phyloP scores from a whole-genome alignment of 2,113 vertebrate species.

The Sula dactylatra region DNA sequence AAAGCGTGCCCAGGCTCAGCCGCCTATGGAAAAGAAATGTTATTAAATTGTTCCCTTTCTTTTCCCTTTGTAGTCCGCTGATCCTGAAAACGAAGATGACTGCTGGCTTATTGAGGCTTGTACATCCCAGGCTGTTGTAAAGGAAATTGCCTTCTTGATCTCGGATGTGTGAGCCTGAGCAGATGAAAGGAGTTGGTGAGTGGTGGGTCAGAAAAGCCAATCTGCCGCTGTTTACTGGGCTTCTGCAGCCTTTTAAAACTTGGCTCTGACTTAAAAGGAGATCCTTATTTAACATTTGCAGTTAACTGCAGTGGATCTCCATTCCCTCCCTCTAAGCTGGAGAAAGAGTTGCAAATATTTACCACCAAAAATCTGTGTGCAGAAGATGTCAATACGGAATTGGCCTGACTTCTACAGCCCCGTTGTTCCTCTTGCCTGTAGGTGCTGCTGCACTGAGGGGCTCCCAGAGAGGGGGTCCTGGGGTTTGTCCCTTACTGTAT shows the following conservation, averaged over 20 bases:
- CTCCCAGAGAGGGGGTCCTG: neutral
- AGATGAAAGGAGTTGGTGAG: neutral
- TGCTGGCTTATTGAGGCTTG: neutral
- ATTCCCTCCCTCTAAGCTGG: neutral
- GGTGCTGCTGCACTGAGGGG: neutral
- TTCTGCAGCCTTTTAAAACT: neutral
- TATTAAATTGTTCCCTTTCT: neutral
- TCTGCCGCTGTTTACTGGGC: neutral
- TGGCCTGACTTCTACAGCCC: neutral
- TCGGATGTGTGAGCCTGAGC: neutral
- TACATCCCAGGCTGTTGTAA: neutral
- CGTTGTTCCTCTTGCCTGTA: neutral
- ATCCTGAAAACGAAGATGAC: neutral
- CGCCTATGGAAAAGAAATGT: rapidly evolving
- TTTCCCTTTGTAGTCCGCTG: neutral
- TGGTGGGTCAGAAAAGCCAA: neutral
- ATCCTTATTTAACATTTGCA: neutral
- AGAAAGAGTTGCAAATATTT: neutral
- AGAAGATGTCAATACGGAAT: neutral
- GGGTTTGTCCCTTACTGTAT: neutral
- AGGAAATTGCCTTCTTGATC: neutral
- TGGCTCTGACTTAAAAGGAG: neutral
- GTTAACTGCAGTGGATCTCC: neutral
- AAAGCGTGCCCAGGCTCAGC: neutral
- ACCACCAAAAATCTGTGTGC: rapidly evolving